These are phyloP conservation scores for Anguilla marmorata DNA, from an alignment of 2,797 vertebrate genomes.

Conservation along the genomic window DNA sequence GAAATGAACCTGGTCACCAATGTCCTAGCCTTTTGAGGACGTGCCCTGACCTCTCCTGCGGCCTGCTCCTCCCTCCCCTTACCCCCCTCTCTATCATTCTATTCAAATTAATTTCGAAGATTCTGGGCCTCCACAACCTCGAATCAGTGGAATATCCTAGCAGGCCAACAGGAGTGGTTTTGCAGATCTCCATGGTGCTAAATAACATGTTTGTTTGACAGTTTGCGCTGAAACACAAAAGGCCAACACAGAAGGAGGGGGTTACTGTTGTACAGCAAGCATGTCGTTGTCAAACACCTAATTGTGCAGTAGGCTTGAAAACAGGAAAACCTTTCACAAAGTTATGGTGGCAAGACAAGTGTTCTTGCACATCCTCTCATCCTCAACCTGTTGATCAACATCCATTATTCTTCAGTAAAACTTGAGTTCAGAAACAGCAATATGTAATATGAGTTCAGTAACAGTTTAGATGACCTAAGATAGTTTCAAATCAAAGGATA, in stretches of 20 bases:
- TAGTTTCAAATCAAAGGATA: neutral
- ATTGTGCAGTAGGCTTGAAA: neutral
- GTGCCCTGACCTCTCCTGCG: neutral
- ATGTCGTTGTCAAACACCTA: neutral
- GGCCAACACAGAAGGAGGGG: neutral
- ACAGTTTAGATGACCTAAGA: neutral
- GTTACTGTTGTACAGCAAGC: neutral
- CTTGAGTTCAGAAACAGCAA: too few relatives aligned
- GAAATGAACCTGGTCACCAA: neutral
- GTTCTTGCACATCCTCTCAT: neutral
- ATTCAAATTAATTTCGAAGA: neutral
- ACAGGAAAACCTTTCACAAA: neutral
- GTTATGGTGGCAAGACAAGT: neutral
- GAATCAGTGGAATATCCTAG: neutral
- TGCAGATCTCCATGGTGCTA: neutral
- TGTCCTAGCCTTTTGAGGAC: neutral
- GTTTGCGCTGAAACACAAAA: constrained; percentile 7
- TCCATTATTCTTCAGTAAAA: neutral
- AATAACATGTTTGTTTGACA: constrained; percentile 17
- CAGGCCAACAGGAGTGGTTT: neutral
- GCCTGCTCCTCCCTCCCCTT: neutral
- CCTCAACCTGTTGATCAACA: neutral
- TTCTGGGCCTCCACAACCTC: neutral
- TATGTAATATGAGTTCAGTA: neutral
- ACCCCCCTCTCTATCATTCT: neutral